Evolutionary conservation across 1,140 invertebrate genomes (phyloP).

Genomic region (Brachionus sp.): DNA sequence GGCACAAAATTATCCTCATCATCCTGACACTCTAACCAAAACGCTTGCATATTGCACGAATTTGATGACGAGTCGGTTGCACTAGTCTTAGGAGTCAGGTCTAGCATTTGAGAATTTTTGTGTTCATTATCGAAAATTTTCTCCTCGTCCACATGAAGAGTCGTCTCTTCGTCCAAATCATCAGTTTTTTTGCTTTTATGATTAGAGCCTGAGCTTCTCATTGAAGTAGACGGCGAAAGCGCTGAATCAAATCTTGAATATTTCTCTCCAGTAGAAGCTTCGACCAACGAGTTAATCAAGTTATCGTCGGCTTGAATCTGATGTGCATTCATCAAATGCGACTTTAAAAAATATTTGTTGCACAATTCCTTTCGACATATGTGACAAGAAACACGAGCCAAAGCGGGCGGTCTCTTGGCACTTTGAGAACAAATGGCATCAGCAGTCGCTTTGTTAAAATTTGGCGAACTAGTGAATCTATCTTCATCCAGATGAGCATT

Average conservation of each 20-base stretch:
- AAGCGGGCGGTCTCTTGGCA: not conserved
- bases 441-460: not conserved
- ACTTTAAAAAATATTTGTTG: slow-evolving; percentile 87
- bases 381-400: not conserved
- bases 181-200: not conserved
- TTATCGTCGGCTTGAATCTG: slow-evolving; percentile 67
- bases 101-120: not conserved
- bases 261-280: not conserved
- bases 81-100: not conserved
- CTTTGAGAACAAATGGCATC: not conserved
- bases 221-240: not conserved
- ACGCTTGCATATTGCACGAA: slow-evolving; percentile 33
- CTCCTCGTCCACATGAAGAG: not conserved
- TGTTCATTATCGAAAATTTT: not conserved
- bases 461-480: not conserved
- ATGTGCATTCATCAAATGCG: slow-evolving; percentile 91
- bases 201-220: not conserved
- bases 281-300: not conserved
- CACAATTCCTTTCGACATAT: slow-evolving; percentile 71
- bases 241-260: not conserved
- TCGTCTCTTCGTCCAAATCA: not conserved
- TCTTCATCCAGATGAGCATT: not conserved
- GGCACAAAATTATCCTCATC: slow-evolving; percentile 30
- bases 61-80: not conserved
- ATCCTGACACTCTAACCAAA: slow-evolving; percentile 43